These are phyloP conservation scores for Monarcha castaneiventris DNA, from an alignment of 2,113 vertebrate genomes.

Conservation along the genomic window DNA sequence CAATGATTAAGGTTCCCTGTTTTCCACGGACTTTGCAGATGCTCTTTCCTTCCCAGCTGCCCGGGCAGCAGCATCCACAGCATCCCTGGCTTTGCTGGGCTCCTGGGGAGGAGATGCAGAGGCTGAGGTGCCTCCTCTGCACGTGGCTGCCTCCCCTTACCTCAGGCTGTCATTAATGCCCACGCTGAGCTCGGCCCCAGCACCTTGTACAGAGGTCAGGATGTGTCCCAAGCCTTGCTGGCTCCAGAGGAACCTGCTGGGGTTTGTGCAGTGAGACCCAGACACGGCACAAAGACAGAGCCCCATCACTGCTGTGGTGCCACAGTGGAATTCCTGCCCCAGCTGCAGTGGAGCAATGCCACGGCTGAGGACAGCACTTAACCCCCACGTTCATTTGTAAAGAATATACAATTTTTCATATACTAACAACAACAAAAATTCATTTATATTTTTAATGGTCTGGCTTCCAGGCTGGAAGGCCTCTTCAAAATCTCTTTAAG, in stretches of 20 bases:
- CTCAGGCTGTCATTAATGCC: background rate
- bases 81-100: background rate
- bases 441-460: background rate
- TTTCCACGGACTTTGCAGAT: background rate
- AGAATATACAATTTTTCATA: background rate
- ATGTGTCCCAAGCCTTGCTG: background rate
- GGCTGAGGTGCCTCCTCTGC: background rate
- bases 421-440: background rate
- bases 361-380: background rate
- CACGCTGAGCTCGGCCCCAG: background rate
- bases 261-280: background rate
- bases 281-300: background rate
- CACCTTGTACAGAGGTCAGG: background rate
- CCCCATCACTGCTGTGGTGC: background rate
- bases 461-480: background rate
- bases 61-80: rapidly evolving
- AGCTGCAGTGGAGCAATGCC: background rate
- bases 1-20: background rate
- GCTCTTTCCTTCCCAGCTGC: background rate
- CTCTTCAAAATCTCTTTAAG: background rate
- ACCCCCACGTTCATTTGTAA: background rate
- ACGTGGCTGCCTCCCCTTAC: background rate
- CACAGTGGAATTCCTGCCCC: background rate
- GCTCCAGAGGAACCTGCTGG: background rate
- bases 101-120: background rate